Base-by-base conservation (phyloP, 2,797 vertebrate genomes). In the Gephyroberyx darwinii region DNA sequence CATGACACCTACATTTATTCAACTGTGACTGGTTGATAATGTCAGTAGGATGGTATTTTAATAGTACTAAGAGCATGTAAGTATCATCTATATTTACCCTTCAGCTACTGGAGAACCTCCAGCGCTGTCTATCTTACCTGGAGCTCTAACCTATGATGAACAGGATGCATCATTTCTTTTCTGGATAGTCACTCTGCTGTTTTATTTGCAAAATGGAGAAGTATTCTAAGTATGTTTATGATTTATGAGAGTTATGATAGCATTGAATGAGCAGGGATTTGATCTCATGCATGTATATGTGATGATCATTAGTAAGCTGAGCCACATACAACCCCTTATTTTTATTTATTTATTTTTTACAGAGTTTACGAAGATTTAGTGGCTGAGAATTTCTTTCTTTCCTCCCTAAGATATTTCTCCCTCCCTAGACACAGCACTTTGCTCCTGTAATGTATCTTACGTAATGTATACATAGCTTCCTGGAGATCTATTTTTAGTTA, bases 401-500 rank as follows among this genome's bases (percentile, higher is more conserved):
- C 26, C 31, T 67, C 39, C 16, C 57, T 73, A 55, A 59, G 63
- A 70, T 14, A 64, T 52, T 58, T 41, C 47, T 73, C 14, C 35
- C 47, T 45, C 37, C 69, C 61, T 50, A 35, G 47, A 57, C 45
- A 50, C 43, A 33, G 5, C 51, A 54, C 66, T 20, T 48, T 50
- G 37, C 33, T 62, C 58, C 35, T 37, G 53, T 30, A 37, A 41
- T 57, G 35, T 58, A 53, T 4, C 45, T 10, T 59, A 41, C 50
- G 54, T 22, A 50, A 60, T 60, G 39, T 26, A 9, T n/a, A 13
- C 12, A 53, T 53, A 17, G 51, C 20, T 67, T 72, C 52, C 26
- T 16, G 45, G 47, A 56, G 56, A 51, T 62, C 69, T 54, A 74
- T 69, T 73, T 74, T 74, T 64, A 74, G 65, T 56, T 50, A 14